Percentiles rank a stretch among this genome's conserved stretches.
These are phyloP conservation scores for Micropterix aruncella DNA, from an alignment of 2,888 invertebrate species.

Conservation along the genomic window DNA sequence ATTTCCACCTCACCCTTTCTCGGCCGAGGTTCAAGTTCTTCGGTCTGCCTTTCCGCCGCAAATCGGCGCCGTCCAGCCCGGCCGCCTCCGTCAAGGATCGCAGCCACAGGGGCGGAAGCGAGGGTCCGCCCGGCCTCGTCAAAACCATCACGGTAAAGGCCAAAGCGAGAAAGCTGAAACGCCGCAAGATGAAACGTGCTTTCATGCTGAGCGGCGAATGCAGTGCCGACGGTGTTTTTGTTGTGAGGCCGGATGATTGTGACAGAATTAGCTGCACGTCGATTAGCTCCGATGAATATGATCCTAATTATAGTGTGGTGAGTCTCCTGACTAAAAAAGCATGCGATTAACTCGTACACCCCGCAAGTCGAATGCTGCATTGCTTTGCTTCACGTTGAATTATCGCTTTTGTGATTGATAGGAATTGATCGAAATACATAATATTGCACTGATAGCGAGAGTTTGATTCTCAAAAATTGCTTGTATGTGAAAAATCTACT, in stretches of 20 bases:
- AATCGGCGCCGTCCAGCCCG: constrained; percentile 50
- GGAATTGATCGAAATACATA: no score
- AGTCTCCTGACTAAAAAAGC: constrained; percentile 18
- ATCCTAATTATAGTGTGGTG: constrained; percentile 29
- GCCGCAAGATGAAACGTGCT: background rate
- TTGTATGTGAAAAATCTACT: no score
- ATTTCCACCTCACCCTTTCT: constrained; percentile 40
- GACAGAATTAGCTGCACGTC: constrained; percentile 18
- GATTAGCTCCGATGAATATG: constrained; percentile 21
- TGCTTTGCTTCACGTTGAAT: constrained; percentile 5
- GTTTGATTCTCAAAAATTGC: no score
- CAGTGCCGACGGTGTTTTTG: constrained; percentile 8
- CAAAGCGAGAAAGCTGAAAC: constrained; percentile 1
- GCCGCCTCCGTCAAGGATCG: constrained; percentile 38
- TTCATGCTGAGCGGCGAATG: background rate
- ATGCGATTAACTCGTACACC: constrained; percentile 1
- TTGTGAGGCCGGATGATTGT: constrained; percentile 10
- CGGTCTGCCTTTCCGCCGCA: constrained; percentile 52
- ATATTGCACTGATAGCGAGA: no score
- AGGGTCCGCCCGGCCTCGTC: constrained; percentile 23
- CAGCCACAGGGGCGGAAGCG: constrained; percentile 34
- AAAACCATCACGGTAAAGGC: constrained; percentile 3
- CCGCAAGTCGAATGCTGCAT: constrained; percentile 3
- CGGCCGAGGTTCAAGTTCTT: constrained; percentile 47
- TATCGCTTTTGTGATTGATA: no score